Percentiles rank a stretch among this genome's conserved stretches.
phyloP scores from a whole-genome alignment of 2,797 vertebrate species.

The Chiloscyllium punctatum region DNA sequence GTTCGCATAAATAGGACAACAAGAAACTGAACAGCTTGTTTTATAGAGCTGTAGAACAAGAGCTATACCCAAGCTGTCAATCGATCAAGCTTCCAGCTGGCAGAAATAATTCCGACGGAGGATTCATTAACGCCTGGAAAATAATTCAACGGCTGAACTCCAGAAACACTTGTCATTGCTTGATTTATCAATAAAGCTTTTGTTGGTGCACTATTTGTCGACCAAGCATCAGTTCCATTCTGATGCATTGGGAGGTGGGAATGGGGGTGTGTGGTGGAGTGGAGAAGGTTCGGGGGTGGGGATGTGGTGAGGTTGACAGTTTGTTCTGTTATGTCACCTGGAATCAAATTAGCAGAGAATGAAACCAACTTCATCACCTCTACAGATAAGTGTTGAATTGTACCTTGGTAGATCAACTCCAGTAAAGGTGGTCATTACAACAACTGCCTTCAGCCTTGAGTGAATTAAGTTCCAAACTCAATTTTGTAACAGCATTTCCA shows the following conservation, averaged over 20 bases:
- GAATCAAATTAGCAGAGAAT: not conserved
- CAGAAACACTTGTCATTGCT: not conserved
- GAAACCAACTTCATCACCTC: not conserved
- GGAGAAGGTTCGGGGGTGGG: too few relatives aligned
- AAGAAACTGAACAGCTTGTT: not conserved
- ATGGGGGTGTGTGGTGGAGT: too few relatives aligned
- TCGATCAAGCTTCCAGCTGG: not conserved
- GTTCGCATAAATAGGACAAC: not conserved
- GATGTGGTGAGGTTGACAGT: too few relatives aligned
- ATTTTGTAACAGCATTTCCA: not conserved
- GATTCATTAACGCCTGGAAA: slow-evolving; percentile 3
- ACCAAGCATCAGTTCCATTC: not conserved
- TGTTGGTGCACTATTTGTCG: not conserved
- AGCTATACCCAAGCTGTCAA: not conserved
- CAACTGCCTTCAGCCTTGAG: not conserved
- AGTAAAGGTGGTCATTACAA: not conserved
- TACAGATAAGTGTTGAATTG: not conserved
- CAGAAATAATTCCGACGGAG: not conserved
- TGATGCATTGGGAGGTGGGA: not conserved
- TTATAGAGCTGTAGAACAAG: not conserved
- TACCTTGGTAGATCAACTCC: not conserved
- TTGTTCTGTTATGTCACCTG: not conserved
- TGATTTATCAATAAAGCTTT: not conserved
- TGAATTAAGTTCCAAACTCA: not conserved
- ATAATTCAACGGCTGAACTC: not conserved